Evolutionary conservation across 2,888 invertebrate species (phyloP).

Genomic region (Lasioglossum vierecki): DNA sequence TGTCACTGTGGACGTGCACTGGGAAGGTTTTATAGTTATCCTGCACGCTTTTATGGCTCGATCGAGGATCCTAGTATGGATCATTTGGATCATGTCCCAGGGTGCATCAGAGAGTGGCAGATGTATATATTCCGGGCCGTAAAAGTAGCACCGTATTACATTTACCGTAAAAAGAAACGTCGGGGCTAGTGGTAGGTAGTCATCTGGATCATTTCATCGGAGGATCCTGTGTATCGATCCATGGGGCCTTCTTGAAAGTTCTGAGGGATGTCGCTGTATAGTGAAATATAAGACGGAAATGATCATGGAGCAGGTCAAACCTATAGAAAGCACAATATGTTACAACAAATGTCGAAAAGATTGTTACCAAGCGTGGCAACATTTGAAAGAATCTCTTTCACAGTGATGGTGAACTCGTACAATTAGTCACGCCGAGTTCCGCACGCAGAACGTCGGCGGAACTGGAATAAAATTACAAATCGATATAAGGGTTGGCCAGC

Average conservation of each 20-base stretch:
- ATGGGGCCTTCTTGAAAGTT: neutral
- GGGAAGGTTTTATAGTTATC: neutral
- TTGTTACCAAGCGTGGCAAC: neutral
- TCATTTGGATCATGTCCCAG: neutral
- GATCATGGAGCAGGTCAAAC: no score
- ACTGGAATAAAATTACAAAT: neutral
- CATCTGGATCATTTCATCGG: neutral
- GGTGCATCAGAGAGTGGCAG: neutral
- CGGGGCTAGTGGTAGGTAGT: neutral
- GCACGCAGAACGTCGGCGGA: neutral
- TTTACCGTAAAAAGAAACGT: neutral
- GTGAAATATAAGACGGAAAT: neutral
- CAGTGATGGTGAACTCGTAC: neutral
- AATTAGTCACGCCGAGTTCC: neutral
- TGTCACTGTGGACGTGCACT: neutral
- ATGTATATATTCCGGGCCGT: neutral
- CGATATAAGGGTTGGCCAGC: neutral
- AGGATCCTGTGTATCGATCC: neutral
- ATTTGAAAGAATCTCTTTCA: neutral
- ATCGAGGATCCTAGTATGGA: neutral
- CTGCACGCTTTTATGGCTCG: neutral
- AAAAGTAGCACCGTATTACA: conserved; percentile 1
- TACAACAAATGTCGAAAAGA: no score
- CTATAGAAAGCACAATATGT: no score
- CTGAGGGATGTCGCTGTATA: neutral